Percentiles rank a stretch among this genome's conserved stretches.
Conservation (phyloP, 2,113 vertebrate species). For the Ivindomyrus marchei region DNA sequence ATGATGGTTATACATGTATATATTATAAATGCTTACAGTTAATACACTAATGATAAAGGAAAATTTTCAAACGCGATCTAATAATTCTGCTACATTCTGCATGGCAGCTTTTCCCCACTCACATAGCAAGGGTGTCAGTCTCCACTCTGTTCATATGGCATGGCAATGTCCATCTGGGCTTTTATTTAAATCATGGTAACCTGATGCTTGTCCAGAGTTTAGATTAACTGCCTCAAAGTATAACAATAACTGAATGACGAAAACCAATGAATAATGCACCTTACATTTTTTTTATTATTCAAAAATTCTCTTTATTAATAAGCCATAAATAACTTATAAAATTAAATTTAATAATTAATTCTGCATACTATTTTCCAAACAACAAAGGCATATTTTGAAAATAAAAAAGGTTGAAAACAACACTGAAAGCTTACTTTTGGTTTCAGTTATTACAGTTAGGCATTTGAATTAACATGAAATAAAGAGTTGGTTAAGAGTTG, state of each 20-base stretch:
- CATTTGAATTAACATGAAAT: background rate
- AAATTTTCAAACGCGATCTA: background rate
- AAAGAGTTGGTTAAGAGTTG: background rate
- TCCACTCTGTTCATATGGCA: background rate
- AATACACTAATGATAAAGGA: slow-evolving; percentile 1
- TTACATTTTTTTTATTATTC: background rate
- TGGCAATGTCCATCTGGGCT: background rate
- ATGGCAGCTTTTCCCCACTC: background rate
- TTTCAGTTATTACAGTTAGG: background rate
- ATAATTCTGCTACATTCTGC: slow-evolving; percentile 14
- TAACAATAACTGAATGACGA: background rate
- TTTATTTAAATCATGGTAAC: background rate
- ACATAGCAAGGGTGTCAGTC: background rate
- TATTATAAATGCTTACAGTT: background rate
- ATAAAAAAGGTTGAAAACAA: background rate
- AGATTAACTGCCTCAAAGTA: background rate
- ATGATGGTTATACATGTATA: background rate
- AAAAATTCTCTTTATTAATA: background rate
- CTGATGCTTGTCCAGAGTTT: background rate
- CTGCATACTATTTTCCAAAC: background rate
- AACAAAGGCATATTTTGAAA: background rate
- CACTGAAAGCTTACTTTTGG: background rate
- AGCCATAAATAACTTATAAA: background rate
- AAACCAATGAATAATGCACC: background rate
- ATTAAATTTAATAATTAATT: background rate